A percentile compares a stretch with the other conserved stretches of the same genome.
Evolutionary conservation across 1,140 invertebrate genomes (phyloP).

Genomic region (Cyphomyrmex costatus): DNA sequence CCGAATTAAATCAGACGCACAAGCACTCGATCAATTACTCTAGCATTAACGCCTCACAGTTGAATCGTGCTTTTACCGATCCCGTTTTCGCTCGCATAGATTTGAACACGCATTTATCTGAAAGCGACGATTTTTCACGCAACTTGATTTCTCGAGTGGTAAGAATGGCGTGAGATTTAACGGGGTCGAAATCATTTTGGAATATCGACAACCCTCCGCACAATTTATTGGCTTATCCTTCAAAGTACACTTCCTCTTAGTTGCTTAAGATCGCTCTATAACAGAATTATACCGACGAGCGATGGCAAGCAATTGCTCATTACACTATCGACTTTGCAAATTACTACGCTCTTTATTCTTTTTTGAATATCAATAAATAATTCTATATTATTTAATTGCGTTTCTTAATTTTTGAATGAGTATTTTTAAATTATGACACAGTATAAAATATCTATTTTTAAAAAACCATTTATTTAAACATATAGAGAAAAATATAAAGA

Average conservation of each 20-base stretch:
- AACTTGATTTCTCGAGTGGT: slow-evolving; percentile 78
- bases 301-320: slow-evolving; percentile 73
- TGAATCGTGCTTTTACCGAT: slow-evolving; percentile 29
- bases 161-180: slow-evolving; percentile 74
- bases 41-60: slow-evolving; percentile 78
- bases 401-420: not conserved
- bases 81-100: not conserved
- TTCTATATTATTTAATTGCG: not conserved
- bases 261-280: slow-evolving; percentile 80
- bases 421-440: not conserved
- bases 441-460: not conserved
- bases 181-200: slow-evolving; percentile 54
- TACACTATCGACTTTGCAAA: slow-evolving; percentile 51
- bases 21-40: slow-evolving; percentile 68
- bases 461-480: not conserved
- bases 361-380: not conserved
- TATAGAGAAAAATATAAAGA: not conserved
- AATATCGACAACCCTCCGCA: slow-evolving; percentile 41
- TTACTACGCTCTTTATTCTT: not conserved
- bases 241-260: slow-evolving; percentile 81
- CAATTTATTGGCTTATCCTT: not conserved
- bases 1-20: slow-evolving; percentile 47
- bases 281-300: slow-evolving; percentile 78
- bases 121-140: slow-evolving; percentile 76
- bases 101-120: slow-evolving; percentile 36